These are phyloP conservation scores for Hozukius guyotensis DNA, from an alignment of 2,797 vertebrate genomes.

Conservation along the genomic window DNA sequence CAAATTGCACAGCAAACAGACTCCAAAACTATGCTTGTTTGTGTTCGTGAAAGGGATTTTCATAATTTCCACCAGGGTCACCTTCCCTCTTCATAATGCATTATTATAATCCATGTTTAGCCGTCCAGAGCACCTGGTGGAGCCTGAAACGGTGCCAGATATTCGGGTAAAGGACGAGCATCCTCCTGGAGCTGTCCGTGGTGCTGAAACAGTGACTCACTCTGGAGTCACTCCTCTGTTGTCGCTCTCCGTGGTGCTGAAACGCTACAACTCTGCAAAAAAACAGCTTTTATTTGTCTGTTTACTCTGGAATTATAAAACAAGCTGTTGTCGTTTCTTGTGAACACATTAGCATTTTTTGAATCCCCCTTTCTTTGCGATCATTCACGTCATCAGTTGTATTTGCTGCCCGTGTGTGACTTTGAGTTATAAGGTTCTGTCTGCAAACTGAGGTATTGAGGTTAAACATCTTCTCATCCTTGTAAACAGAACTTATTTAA, in stretches of 20 bases:
- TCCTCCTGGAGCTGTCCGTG: background rate
- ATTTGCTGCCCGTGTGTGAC: background rate
- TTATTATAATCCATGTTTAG: background rate
- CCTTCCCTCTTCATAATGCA: background rate
- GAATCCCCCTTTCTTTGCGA: background rate
- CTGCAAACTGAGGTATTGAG: no score
- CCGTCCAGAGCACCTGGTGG: fast-evolving
- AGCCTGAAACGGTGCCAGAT: background rate
- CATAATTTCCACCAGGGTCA: background rate
- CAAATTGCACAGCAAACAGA: background rate
- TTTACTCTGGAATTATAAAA: background rate
- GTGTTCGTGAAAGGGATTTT: background rate
- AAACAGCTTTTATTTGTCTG: no score
- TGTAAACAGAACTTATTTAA: no score
- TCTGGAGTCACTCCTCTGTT: no score
- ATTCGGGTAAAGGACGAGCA: background rate
- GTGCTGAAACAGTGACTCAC: no score
- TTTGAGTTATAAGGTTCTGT: background rate
- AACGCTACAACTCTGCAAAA: no score
- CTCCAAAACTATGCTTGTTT: background rate
- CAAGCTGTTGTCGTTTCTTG: background rate
- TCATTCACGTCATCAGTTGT: background rate
- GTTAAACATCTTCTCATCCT: no score
- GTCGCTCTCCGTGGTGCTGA: no score
- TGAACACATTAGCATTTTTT: background rate